These are phyloP conservation scores for Triplophysa yarkandensis DNA, from an alignment of 2,797 vertebrate species.

Conservation along the genomic window DNA sequence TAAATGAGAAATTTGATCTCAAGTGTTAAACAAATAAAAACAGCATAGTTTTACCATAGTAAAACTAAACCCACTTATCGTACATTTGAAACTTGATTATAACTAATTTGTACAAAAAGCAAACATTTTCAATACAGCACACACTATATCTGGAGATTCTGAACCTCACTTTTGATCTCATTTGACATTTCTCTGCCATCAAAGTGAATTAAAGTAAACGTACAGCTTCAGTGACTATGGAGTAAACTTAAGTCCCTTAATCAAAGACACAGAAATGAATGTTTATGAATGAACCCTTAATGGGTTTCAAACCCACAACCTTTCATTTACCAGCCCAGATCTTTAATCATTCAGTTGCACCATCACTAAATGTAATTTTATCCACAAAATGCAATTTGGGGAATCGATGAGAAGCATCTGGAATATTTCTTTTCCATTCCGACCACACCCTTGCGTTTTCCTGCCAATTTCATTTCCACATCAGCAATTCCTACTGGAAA, in stretches of 20 bases:
- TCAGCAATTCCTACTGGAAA: constrained; percentile 19
- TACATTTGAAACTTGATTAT: too few species aligned
- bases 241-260: background rate
- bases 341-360: background rate
- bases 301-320: background rate
- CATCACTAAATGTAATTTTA: background rate
- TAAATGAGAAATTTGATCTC: too few species aligned
- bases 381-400: background rate
- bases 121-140: too few species aligned
- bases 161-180: background rate
- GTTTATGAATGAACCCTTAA: background rate
- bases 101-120: too few species aligned
- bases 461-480: constrained; percentile 10
- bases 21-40: too few species aligned
- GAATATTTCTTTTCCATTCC: constrained; percentile 45
- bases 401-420: constrained; percentile 4
- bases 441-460: constrained; percentile 42
- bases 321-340: background rate
- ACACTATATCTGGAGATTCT: background rate
- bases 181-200: background rate
- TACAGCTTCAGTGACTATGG: background rate
- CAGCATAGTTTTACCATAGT: too few species aligned
- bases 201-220: background rate
- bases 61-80: too few species aligned
- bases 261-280: background rate